Conservation (phyloP, 2,113 vertebrate genomes). For the Embiotoca jacksoni region DNA sequence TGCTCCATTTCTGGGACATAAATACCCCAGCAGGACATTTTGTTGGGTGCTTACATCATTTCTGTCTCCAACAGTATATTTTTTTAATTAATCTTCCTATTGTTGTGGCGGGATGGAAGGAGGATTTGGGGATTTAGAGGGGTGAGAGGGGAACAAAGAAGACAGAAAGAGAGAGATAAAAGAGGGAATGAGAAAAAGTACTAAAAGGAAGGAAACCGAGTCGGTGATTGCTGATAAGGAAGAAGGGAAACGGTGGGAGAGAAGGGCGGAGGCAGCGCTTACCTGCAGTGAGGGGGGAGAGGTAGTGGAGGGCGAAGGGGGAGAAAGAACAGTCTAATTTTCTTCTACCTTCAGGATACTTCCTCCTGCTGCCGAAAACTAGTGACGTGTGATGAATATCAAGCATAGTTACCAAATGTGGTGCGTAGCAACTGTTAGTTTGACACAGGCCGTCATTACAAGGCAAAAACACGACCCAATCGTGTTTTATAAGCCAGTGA, state of each 20-base stretch:
- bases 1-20: constrained; percentile 28
- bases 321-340: constrained; percentile 50
- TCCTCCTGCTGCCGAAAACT: constrained; percentile 42
- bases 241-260: constrained; percentile 22
- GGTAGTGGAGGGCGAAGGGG: constrained; percentile 26
- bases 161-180: constrained; percentile 2
- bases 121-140: background rate
- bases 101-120: background rate
- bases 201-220: constrained; percentile 11
- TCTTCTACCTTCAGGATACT: constrained; percentile 63
- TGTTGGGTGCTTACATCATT: constrained; percentile 21
- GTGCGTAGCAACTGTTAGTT: constrained; percentile 26
- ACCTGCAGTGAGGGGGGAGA: constrained; percentile 38
- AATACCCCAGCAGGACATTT: constrained; percentile 55
- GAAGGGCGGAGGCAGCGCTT: constrained; percentile 18
- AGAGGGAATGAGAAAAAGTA: constrained; percentile 32
- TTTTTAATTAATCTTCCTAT: constrained; percentile 53
- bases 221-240: constrained; percentile 10
- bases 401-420: constrained; percentile 27
- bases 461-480: constrained; percentile 19
- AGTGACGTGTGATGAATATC: constrained; percentile 46
- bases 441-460: constrained; percentile 23
- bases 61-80: constrained; percentile 33
- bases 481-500: constrained; percentile 7
- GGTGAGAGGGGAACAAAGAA: constrained; percentile 5